These are phyloP conservation scores for Xanthostigma xanthostigma DNA, from an alignment of 2,888 invertebrate species.

Conservation along the genomic window DNA sequence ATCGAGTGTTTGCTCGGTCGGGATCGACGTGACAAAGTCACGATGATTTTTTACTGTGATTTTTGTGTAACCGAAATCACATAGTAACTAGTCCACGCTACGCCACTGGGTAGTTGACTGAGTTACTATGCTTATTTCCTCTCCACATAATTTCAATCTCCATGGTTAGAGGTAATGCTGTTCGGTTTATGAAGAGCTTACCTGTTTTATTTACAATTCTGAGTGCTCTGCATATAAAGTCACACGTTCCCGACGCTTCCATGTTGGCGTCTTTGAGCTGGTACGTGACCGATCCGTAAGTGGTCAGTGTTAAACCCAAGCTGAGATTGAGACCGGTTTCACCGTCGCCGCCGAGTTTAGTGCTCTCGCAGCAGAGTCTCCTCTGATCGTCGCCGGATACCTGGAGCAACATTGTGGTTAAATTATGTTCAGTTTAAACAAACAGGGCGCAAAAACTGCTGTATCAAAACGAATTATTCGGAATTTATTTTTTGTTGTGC, in stretches of 20 bases:
- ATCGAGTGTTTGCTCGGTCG: too few relatives aligned
- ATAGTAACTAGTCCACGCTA: too few relatives aligned
- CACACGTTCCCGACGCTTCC: constrained; percentile 57
- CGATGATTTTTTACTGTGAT: too few relatives aligned
- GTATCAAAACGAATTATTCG: too few relatives aligned
- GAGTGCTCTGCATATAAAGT: constrained; percentile 56
- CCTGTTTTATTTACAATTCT: constrained; percentile 60
- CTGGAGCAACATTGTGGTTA: constrained; percentile 26
- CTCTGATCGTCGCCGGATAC: constrained; percentile 61
- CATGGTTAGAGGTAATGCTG: background rate
- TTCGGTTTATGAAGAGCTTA: constrained; percentile 24
- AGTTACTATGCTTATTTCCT: too few relatives aligned
- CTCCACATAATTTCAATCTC: too few relatives aligned
- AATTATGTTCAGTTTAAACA: background rate
- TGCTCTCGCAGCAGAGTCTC: constrained; percentile 47
- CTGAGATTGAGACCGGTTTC: constrained; percentile 22
- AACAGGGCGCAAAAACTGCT: too few relatives aligned
- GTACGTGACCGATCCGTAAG: constrained; percentile 63
- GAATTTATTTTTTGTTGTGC: too few relatives aligned
- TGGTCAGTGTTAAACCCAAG: constrained; percentile 35
- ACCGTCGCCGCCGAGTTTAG: constrained; percentile 35
- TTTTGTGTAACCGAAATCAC: too few relatives aligned
- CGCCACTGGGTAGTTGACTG: too few relatives aligned
- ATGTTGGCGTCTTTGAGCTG: constrained; percentile 66
- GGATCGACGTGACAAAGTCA: too few relatives aligned